Percentiles rank a stretch among this genome's conserved stretches.
These are phyloP conservation scores for Vulpes vulpes DNA, from an alignment of 2,113 vertebrate genomes.

Conservation along the genomic window DNA sequence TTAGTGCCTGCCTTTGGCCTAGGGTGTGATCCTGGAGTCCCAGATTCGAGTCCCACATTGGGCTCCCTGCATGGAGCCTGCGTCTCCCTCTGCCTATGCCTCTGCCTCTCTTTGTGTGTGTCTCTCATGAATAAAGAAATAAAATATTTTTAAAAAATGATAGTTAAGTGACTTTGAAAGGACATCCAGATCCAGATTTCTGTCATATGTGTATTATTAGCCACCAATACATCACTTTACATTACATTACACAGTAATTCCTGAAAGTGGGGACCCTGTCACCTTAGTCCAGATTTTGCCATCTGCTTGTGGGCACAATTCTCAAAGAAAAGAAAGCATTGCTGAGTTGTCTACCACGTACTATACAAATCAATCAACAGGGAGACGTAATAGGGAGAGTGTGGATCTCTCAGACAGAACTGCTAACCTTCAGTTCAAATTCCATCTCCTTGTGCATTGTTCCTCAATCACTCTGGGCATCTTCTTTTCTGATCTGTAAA, in stretches of 20 bases:
- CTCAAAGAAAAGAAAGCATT: constrained; percentile 21
- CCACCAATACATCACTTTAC: not conserved
- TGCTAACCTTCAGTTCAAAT: not conserved
- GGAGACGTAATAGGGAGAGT: not conserved
- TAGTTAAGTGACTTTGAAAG: not conserved
- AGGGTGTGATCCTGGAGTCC: too few species aligned
- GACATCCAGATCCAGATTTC: not conserved
- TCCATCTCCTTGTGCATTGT: not conserved
- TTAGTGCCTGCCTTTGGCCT: too few species aligned
- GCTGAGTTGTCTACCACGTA: not conserved
- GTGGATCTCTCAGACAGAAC: not conserved
- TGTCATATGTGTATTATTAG: not conserved
- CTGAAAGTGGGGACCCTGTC: not conserved
- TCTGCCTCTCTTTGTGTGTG: too few species aligned
- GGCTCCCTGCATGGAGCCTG: too few species aligned
- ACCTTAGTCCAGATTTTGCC: not conserved
- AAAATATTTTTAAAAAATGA: not conserved
- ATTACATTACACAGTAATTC: not conserved
- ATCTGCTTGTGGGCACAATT: not conserved
- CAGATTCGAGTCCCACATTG: too few species aligned
- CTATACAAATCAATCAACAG: not conserved
- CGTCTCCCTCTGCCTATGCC: too few species aligned
- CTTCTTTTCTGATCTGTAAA: not conserved
- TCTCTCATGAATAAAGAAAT: too few species aligned
- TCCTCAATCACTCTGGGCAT: not conserved